phyloP scores from a whole-genome alignment of 2,113 vertebrate genomes.

The Mirounga angustirostris region DNA sequence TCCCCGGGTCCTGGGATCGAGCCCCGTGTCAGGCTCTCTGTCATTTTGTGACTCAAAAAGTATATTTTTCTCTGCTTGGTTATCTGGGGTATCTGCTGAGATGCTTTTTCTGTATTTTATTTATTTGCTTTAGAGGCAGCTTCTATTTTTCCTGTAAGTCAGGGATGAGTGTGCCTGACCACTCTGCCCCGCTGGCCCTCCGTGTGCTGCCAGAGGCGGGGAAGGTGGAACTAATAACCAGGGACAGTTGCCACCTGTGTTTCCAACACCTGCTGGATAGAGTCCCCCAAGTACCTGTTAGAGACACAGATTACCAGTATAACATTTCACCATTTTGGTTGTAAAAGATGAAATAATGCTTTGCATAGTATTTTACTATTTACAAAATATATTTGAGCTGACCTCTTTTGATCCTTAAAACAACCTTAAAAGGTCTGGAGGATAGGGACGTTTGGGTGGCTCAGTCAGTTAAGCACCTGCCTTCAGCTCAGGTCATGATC shows the following conservation, averaged over 20 bases:
- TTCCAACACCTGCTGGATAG: not conserved
- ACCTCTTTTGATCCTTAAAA: not conserved
- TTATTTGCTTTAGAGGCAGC: not conserved
- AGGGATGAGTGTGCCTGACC: not conserved
- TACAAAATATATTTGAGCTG: not conserved
- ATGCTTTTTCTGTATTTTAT: not conserved
- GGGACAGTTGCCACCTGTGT: not conserved
- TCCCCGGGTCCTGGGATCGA: not conserved
- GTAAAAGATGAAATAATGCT: slow-evolving; percentile 35
- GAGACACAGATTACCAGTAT: not conserved
- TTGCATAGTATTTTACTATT: not conserved
- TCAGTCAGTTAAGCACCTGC: too few relatives aligned
- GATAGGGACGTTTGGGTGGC: too few relatives aligned
- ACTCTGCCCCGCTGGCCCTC: fast-evolving
- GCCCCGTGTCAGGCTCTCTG: not conserved
- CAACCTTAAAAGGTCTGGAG: not conserved
- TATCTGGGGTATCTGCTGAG: not conserved
- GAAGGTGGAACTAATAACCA: not conserved
- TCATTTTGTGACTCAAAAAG: not conserved
- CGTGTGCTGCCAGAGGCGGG: not conserved
- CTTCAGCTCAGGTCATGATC: too few relatives aligned
- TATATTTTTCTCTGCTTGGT: not conserved
- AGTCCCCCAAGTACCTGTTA: not conserved
- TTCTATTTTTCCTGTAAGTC: not conserved
- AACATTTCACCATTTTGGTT: not conserved